phyloP scores from a whole-genome alignment of 2,797 vertebrate genomes.

The Muscicapa striata region DNA sequence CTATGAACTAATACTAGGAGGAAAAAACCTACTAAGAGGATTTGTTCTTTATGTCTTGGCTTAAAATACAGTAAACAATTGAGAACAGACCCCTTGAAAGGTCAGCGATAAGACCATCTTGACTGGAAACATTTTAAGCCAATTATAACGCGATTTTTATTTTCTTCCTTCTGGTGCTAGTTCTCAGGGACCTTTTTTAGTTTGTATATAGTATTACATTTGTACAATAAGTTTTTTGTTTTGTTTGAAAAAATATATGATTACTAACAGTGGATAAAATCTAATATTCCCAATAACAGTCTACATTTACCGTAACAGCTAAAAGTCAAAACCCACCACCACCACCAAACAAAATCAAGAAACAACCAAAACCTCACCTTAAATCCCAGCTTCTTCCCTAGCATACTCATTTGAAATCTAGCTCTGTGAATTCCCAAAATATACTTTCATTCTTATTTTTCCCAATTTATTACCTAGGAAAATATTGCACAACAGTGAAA shows the following conservation, averaged over 20 bases:
- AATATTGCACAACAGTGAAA: not conserved
- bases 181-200: not conserved
- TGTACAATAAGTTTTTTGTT: not conserved
- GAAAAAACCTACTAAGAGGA: not conserved
- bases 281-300: not conserved
- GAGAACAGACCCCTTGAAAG: not conserved
- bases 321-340: not conserved
- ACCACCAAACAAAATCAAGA: not conserved
- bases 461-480: not conserved
- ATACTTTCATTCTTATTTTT: not conserved
- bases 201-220: not conserved
- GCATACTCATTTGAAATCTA: not conserved
- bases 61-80: not conserved
- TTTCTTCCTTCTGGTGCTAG: not conserved
- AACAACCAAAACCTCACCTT: rapidly evolving
- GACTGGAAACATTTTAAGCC: not conserved
- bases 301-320: not conserved
- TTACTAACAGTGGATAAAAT: not conserved
- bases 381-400: not conserved
- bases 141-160: not conserved
- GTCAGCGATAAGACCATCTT: not conserved
- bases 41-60: not conserved
- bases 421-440: not conserved
- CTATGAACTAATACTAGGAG: not conserved
- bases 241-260: not conserved